These are phyloP conservation scores for Popillia japonica DNA, from an alignment of 1,140 invertebrate genomes.

Conservation along the genomic window DNA sequence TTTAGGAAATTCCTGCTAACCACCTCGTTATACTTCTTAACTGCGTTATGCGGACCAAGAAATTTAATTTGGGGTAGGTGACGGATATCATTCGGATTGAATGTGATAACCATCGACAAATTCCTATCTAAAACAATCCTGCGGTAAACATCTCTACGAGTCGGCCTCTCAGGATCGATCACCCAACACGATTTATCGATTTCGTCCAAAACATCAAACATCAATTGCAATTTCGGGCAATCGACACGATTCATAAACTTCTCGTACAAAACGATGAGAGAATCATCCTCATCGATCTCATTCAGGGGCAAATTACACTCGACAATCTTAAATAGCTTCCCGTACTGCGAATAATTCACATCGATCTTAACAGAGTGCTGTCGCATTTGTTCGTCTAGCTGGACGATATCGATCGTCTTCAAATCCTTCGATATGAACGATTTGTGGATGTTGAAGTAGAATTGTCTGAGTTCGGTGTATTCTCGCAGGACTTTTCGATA, in stretches of 20 bases:
- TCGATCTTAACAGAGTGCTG: conserved; percentile 47
- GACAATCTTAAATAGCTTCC: conserved; percentile 47
- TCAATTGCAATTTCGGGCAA: conserved; percentile 53
- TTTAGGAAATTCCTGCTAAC: conserved; percentile 50
- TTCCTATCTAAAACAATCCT: conserved; percentile 60
- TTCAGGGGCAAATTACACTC: conserved; percentile 49
- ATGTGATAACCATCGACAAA: conserved; percentile 53
- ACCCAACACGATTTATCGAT: conserved; percentile 61
- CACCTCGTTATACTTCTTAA: conserved; percentile 42
- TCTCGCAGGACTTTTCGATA: conserved; percentile 50
- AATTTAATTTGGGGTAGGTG: conserved; percentile 54
- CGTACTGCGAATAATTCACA: conserved; percentile 43
- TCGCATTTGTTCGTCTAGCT: conserved; percentile 48
- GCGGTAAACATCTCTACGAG: conserved; percentile 54
- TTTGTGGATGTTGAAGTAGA: conserved; percentile 51
- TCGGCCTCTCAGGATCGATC: conserved; percentile 61
- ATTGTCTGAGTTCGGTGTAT: conserved; percentile 52
- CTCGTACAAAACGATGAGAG: conserved; percentile 49
- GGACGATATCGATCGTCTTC: conserved; percentile 43
- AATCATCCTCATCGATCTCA: conserved; percentile 39
- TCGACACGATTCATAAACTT: conserved; percentile 48
- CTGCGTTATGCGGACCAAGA: conserved; percentile 51
- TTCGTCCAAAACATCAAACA: conserved; percentile 62
- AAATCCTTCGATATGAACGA: conserved; percentile 50
- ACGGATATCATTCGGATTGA: conserved; percentile 50